Evolutionary conservation across 2,113 vertebrate species (phyloP).

Genomic region (Atrichornis clamosus): DNA sequence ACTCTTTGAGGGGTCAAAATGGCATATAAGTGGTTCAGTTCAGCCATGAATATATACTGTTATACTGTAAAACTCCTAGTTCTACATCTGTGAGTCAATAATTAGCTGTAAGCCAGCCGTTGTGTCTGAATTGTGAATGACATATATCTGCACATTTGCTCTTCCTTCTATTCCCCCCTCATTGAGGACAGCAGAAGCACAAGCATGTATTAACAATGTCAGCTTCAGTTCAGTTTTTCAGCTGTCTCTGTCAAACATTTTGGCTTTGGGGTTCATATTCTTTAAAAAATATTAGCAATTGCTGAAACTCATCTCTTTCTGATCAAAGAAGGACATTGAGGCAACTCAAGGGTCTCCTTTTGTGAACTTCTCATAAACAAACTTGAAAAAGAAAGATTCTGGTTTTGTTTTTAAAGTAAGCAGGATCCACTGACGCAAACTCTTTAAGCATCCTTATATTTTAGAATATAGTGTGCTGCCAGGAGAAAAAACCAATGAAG

Average conservation of each 20-base stretch:
- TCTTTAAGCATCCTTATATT: not conserved
- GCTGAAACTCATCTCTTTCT: not conserved
- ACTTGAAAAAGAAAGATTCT: not conserved
- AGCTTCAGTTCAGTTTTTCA: not conserved
- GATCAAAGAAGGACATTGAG: not conserved
- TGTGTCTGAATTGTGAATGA: not conserved
- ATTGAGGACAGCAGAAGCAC: not conserved
- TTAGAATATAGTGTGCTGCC: not conserved
- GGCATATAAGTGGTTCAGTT: not conserved
- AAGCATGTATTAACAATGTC: not conserved
- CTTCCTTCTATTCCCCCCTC: not conserved
- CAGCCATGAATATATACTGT: not conserved
- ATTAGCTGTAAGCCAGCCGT: not conserved
- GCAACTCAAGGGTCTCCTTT: not conserved
- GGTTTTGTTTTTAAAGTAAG: not conserved
- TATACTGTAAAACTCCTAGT: not conserved
- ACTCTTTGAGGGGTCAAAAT: not conserved
- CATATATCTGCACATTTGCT: not conserved
- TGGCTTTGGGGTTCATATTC: not conserved
- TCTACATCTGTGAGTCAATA: not conserved
- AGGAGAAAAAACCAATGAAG: not conserved
- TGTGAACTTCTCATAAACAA: not conserved
- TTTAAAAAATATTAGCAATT: not conserved
- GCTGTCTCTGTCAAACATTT: not conserved
- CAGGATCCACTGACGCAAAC: not conserved